Evolutionary conservation across 2,888 invertebrate species (phyloP), one percentile per base, ranked within the genome.

Genomic region (Galeruca laticollis): DNA sequence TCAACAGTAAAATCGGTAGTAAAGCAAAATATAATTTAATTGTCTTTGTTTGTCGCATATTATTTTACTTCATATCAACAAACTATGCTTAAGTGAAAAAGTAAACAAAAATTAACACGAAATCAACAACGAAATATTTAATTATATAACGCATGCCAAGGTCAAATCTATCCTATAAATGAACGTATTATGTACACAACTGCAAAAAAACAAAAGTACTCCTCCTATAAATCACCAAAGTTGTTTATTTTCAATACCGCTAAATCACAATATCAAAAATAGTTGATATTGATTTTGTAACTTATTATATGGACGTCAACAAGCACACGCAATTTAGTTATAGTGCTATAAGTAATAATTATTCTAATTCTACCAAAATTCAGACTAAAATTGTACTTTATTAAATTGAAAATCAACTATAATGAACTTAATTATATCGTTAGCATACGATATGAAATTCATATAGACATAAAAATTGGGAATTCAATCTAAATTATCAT

Each of bases 81-180:
- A 65, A 65, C 57, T 35, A 57, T 4, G 37, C 59, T 59, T 65
- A 59, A 65, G 57, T 65, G 59, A 56, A 57, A 60, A 51, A 60
- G 66, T 66, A 60, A 66, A 66, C 65, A 66, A 37, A 66, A 59
- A 66, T 66, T 59, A 65, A 59, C 59, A 59, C 59, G 66, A 51
- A 66, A 49, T 66, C 49, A 59, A 65, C 65, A 65, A 66, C 66
- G 59, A 60, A 66, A 60, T 65, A 65, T 66, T 66, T 51, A 66
- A 66, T 60, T 60, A 60, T 37, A 59, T 49, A 60, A 66, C 66
- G 15, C 11, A 11, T 35, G 49, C 59, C 66, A 66, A 66, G 66
- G 66, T 37, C 33, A 65, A 47, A 47, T 10, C 13, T 65, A 57
- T 43, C 31, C 20, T 65, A 31, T 57, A 47, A 57, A 54, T 40